Conservation (phyloP, 2,888 invertebrate species). For the Thymelicus lineola region DNA sequence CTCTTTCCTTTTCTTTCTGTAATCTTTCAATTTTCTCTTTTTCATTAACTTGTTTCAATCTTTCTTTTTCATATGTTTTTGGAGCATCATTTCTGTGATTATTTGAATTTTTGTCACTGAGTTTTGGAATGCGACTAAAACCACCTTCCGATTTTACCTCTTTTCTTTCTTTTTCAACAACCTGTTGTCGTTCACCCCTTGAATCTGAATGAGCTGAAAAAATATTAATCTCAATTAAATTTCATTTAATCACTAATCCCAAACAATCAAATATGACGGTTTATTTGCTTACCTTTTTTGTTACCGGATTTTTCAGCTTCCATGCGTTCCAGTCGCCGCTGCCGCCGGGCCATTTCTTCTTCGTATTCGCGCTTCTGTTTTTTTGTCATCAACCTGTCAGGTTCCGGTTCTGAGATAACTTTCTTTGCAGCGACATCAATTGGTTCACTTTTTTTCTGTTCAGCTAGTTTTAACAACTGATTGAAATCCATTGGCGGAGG, state of each 20-base stretch:
- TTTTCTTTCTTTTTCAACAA: constrained; percentile 62
- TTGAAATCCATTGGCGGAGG: constrained; percentile 93
- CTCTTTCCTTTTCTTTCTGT: constrained; percentile 48
- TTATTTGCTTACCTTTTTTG: constrained; percentile 54
- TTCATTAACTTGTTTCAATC: constrained; percentile 43
- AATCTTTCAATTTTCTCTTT: constrained; percentile 55
- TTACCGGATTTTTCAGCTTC: constrained; percentile 64
- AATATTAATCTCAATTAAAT: constrained; percentile 12
- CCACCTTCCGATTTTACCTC: constrained; percentile 66
- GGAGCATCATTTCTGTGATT: constrained; percentile 57
- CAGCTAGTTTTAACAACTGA: constrained; percentile 92
- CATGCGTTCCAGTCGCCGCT: constrained; percentile 70
- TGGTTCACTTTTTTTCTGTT: constrained; percentile 93
- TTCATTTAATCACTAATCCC: background rate
- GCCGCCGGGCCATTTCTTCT: constrained; percentile 88
- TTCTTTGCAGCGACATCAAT: constrained; percentile 76
- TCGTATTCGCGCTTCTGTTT: constrained; percentile 91
- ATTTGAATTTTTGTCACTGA: constrained; percentile 64
- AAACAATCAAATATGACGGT: no score
- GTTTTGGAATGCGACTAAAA: constrained; percentile 83
- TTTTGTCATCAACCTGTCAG: constrained; percentile 91
- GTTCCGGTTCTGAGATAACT: constrained; percentile 78
- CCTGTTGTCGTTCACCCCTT: constrained; percentile 57
- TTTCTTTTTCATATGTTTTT: constrained; percentile 47
- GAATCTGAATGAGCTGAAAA: constrained; percentile 53